phyloP scores from a whole-genome alignment of 2,888 invertebrate species.

The Sarcophaga rosellei region DNA sequence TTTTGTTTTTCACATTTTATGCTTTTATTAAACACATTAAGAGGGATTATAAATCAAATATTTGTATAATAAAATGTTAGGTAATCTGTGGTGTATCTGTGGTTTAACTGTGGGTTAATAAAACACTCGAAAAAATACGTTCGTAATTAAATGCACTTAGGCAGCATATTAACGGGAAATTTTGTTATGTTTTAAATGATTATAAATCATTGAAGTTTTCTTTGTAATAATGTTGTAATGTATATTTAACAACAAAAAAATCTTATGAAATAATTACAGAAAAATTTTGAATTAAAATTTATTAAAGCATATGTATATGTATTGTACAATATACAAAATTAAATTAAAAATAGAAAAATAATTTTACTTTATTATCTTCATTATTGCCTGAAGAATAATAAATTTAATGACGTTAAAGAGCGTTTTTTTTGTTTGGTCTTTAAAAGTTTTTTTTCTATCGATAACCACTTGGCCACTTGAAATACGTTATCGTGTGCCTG shows the following conservation, averaged over 20 bases:
- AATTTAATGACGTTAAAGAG: slow-evolving; percentile 19
- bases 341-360: neutral
- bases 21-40: too few species aligned
- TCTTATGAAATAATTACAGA: too few species aligned
- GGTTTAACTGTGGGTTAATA: neutral
- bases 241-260: neutral
- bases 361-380: neutral
- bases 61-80: too few species aligned
- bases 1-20: too few species aligned
- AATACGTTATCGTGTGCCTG: neutral
- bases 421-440: neutral
- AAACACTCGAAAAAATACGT: too few species aligned
- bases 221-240: neutral
- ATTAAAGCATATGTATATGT: neutral
- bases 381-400: slow-evolving; percentile 3
- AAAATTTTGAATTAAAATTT: too few species aligned
- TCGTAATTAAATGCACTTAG: too few species aligned
- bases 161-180: too few species aligned
- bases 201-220: neutral
- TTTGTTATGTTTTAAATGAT: neutral
- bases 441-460: neutral
- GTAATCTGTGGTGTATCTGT: neutral
- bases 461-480: neutral
- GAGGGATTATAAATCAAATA: too few species aligned
- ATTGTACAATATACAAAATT: neutral